Percentiles rank a stretch among this genome's conserved stretches.
These are phyloP conservation scores for crab-eating macaque (Macaca fascicularis) DNA, from an alignment of 2,113 vertebrate species.

Conservation along the genomic window DNA sequence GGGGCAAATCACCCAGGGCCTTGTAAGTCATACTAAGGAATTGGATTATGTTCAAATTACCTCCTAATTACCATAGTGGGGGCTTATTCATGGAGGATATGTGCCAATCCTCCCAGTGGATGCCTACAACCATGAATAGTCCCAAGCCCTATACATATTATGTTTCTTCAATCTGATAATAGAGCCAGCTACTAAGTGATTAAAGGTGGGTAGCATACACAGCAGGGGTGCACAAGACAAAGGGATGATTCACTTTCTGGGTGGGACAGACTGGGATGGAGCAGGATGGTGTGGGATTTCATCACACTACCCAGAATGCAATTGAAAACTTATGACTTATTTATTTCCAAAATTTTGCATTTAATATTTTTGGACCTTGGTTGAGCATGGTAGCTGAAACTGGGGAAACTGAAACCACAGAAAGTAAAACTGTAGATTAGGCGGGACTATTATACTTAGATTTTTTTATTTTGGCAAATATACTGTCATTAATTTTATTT, in stretches of 20 bases:
- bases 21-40: neutral
- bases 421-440: neutral
- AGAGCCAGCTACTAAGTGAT: neutral
- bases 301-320: neutral
- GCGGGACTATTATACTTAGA: neutral
- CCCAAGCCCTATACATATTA: neutral
- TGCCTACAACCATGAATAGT: neutral
- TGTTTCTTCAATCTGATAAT: neutral
- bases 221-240: neutral
- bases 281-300: neutral
- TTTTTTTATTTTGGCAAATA: neutral
- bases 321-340: neutral
- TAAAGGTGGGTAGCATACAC: neutral
- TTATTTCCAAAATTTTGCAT: neutral
- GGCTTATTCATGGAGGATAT: neutral
- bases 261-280: neutral
- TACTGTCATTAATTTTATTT: neutral
- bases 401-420: neutral
- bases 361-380: neutral
- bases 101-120: neutral
- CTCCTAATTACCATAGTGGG: neutral
- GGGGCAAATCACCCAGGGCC: neutral
- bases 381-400: neutral
- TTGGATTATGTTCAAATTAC: neutral
- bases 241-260: neutral